These are phyloP conservation scores for Drosophila arawakana DNA, from an alignment of 1,140 invertebrate species.

Conservation along the genomic window DNA sequence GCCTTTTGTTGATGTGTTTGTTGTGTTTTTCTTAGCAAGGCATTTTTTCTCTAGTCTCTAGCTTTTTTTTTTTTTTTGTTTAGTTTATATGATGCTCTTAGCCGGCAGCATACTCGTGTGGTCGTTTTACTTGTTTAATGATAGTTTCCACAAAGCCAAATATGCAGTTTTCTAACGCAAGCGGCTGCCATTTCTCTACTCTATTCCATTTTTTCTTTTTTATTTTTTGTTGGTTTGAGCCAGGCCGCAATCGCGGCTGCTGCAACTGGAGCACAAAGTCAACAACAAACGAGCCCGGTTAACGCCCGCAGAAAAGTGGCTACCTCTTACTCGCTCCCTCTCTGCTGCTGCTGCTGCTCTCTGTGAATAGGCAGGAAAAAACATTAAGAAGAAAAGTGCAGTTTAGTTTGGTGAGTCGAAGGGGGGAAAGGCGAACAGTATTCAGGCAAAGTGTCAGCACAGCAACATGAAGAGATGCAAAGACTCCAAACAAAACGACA, in stretches of 20 bases:
- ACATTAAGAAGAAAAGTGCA: slow-evolving; percentile 19
- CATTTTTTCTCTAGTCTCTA: neutral
- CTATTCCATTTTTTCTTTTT: neutral
- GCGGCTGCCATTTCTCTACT: slow-evolving; percentile 3
- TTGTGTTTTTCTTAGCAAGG: slow-evolving; percentile 52
- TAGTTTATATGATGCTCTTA: slow-evolving; percentile 38
- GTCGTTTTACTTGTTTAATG: slow-evolving; percentile 71
- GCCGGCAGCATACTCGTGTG: slow-evolving; percentile 33
- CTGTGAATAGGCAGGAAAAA: slow-evolving; percentile 30
- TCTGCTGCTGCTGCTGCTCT: too few relatives aligned
- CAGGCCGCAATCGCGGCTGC: slow-evolving; percentile 40
- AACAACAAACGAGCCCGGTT: slow-evolving; percentile 72
- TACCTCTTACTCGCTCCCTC: slow-evolving; percentile 15
- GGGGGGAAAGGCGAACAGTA: neutral
- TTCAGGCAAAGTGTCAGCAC: slow-evolving; percentile 30
- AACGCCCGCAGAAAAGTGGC: slow-evolving; percentile 72
- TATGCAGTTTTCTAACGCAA: slow-evolving; percentile 42
- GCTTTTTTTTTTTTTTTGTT: slow-evolving; percentile 18
- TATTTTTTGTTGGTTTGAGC: slow-evolving; percentile 29
- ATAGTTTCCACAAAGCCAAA: slow-evolving; percentile 76
- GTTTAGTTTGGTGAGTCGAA: neutral
- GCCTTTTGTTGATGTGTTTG: slow-evolving; percentile 48
- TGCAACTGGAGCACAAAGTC: slow-evolving; percentile 79
- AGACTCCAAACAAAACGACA: slow-evolving; percentile 11
- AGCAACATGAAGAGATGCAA: slow-evolving; percentile 1